Evolutionary conservation across 2,113 vertebrate genomes (phyloP).

Genomic region (Zingel zingel): DNA sequence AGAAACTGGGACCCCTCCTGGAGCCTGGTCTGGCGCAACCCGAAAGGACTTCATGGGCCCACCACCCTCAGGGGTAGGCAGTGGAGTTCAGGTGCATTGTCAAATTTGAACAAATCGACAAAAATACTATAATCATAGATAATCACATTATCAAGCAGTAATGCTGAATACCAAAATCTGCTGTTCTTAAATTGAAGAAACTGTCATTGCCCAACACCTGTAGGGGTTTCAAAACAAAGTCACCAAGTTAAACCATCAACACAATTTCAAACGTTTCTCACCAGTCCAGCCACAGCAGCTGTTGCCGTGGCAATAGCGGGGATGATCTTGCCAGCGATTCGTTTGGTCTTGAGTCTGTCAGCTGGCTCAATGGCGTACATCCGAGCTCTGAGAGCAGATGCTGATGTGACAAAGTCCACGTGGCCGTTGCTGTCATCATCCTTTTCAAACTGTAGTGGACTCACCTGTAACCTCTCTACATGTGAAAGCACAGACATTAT

Average conservation of each 20-base stretch:
- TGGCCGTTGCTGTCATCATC: conserved; percentile 95
- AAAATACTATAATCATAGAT: background rate
- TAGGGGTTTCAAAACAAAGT: background rate
- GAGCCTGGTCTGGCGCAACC: background rate
- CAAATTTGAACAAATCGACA: background rate
- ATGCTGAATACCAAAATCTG: background rate
- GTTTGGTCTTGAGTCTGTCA: conserved; percentile 96
- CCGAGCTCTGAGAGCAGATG: conserved; percentile 92
- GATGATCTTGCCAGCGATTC: conserved; percentile 98
- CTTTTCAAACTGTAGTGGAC: conserved; percentile 92
- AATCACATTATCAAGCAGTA: background rate
- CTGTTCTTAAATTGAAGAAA: background rate
- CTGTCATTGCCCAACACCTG: background rate
- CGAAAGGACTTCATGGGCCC: background rate
- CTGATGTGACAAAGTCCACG: conserved; percentile 94
- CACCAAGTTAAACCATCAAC: background rate
- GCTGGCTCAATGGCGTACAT: conserved; percentile 97
- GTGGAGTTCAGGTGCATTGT: background rate
- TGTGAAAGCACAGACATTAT: background rate
- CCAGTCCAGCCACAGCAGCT: conserved; percentile 96
- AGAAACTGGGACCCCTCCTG: background rate
- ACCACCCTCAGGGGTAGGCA: too few relatives aligned
- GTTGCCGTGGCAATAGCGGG: conserved; percentile 99
- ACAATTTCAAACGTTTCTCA: conserved; percentile 72
- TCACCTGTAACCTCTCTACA: conserved; percentile 90